These are phyloP conservation scores for Lasioglossum zephyrum DNA, from an alignment of 2,888 invertebrate genomes.

Conservation along the genomic window DNA sequence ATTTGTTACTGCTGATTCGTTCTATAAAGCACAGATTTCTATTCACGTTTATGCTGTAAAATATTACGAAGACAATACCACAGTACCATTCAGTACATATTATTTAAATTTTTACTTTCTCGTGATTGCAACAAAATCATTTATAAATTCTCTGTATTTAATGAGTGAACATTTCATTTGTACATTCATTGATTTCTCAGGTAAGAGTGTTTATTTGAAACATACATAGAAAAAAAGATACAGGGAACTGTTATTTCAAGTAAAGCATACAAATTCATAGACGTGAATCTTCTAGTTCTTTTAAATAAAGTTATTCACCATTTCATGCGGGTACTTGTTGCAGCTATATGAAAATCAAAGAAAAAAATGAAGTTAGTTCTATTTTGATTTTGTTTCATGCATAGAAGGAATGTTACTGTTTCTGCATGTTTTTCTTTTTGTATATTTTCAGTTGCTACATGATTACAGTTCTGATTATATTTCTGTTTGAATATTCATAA, in stretches of 20 bases:
- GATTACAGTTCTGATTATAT: conserved; percentile 25
- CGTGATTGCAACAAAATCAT: conserved; percentile 32
- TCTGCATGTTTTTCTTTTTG: conserved; percentile 28
- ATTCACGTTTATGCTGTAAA: conserved; percentile 67
- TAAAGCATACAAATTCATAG: conserved; percentile 50
- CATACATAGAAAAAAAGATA: conserved; percentile 10
- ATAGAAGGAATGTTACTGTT: conserved; percentile 44
- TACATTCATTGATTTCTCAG: conserved; percentile 42
- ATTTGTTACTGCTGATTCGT: conserved; percentile 50
- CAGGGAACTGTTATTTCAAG: conserved; percentile 33
- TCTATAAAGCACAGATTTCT: conserved; percentile 70
- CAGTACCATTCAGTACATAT: conserved; percentile 53
- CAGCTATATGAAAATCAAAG: conserved; percentile 10
- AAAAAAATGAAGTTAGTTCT: conserved; percentile 25
- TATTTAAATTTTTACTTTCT: conserved; percentile 32
- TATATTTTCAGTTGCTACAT: conserved; percentile 24
- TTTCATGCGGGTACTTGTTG: conserved; percentile 63
- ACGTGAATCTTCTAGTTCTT: conserved; percentile 57
- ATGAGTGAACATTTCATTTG: conserved; percentile 39
- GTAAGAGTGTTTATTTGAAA: conserved; percentile 38
- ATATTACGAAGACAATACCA: conserved; percentile 74
- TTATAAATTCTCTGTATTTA: conserved; percentile 35
- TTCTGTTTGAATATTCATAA: conserved; percentile 19
- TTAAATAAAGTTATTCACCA: conserved; percentile 55
- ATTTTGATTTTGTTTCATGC: conserved; percentile 23